Evolutionary conservation across 1,140 invertebrate genomes (phyloP).

Genomic region (Caenorhabditis inopinata): DNA sequence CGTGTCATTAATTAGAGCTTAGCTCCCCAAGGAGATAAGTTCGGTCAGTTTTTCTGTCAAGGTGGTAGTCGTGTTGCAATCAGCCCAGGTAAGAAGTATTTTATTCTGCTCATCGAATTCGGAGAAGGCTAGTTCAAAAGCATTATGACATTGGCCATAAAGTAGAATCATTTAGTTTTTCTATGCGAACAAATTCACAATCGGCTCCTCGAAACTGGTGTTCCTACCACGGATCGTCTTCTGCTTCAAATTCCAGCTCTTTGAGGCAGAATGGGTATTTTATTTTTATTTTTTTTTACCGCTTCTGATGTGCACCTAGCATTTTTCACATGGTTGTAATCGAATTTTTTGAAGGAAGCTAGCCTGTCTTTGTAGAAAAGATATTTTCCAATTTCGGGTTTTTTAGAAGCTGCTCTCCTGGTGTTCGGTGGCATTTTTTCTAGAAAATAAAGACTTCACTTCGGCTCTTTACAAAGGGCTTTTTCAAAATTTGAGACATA

Average conservation of each 20-base stretch:
- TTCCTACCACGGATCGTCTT: constrained; percentile 10
- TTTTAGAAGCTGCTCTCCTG: neutral
- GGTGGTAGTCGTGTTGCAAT: no score
- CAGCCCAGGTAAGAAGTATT: no score
- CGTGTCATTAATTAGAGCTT: no score
- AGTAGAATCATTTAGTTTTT: neutral
- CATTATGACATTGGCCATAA: neutral
- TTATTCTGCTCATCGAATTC: neutral
- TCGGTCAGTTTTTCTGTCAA: no score
- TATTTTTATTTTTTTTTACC: neutral
- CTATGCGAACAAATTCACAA: neutral
- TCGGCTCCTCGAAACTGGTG: neutral
- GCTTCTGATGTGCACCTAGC: neutral
- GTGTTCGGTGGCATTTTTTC: neutral
- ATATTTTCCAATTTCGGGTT: neutral
- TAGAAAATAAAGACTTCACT: no score
- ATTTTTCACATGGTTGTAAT: neutral
- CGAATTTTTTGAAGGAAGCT: neutral
- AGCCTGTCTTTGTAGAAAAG: neutral
- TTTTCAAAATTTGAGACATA: neutral
- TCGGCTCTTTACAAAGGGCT: neutral
- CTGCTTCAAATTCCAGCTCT: neutral
- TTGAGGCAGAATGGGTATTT: neutral
- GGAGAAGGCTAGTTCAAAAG: neutral
- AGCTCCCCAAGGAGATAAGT: no score